Conservation (phyloP, 2,888 invertebrate species). For the Andrena bucephala region DNA sequence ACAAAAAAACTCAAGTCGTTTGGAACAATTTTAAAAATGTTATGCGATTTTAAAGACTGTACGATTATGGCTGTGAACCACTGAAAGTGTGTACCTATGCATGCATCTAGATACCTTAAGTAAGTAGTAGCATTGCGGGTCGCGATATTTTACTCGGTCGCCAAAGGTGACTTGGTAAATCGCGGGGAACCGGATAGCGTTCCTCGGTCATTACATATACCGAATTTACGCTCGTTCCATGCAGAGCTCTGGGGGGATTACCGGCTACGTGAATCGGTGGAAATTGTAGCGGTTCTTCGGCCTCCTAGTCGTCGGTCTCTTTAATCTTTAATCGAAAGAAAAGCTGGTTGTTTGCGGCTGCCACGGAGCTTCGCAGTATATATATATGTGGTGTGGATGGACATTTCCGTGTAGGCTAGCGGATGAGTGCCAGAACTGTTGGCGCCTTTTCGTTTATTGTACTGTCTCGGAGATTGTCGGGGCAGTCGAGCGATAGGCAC, state of each 20-base stretch:
- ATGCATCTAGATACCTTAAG: too few relatives aligned
- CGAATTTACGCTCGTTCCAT: constrained; percentile 69
- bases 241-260: constrained; percentile 44
- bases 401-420: too few relatives aligned
- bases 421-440: too few relatives aligned
- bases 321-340: constrained; percentile 58
- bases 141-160: constrained; percentile 74
- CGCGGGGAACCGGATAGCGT: constrained; percentile 73
- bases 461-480: too few relatives aligned
- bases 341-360: constrained; percentile 28
- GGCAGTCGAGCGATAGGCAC: too few relatives aligned
- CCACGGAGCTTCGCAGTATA: constrained; percentile 5
- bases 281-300: constrained; percentile 42
- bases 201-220: constrained; percentile 61
- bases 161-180: constrained; percentile 77
- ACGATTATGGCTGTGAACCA: too few relatives aligned
- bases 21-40: too few relatives aligned
- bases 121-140: constrained; percentile 51
- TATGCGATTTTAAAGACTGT: too few relatives aligned
- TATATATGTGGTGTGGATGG: too few relatives aligned
- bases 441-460: too few relatives aligned
- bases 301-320: constrained; percentile 10
- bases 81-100: too few relatives aligned
- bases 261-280: constrained; percentile 39
- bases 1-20: too few relatives aligned